Percentiles rank a stretch among this genome's conserved stretches.
Conservation (phyloP, 2,888 invertebrate genomes). For the Limnephilus marmoratus region DNA sequence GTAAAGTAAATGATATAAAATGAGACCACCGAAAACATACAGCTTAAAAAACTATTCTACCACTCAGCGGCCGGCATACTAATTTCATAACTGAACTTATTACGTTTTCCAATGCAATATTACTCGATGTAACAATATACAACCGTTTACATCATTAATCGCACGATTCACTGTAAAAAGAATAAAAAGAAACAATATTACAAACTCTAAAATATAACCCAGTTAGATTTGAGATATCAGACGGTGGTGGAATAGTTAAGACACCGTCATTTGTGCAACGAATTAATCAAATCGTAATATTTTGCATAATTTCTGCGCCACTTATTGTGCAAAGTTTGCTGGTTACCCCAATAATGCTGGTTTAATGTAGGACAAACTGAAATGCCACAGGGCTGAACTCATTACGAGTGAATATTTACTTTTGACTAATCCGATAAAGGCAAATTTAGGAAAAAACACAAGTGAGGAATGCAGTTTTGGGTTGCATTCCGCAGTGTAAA, state of each 20-base stretch:
- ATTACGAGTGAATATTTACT: not conserved
- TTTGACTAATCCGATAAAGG: not conserved
- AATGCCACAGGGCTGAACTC: not conserved
- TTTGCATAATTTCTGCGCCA: slow-evolving; percentile 46
- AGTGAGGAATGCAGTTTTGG: too few relatives aligned
- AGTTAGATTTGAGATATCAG: slow-evolving; percentile 38
- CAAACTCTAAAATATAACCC: slow-evolving; percentile 1
- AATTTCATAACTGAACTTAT: slow-evolving; percentile 11
- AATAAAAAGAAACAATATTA: not conserved
- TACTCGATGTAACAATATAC: not conserved
- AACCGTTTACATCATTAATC: slow-evolving; percentile 2
- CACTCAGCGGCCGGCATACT: not conserved
- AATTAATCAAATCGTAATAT: slow-evolving; percentile 24
- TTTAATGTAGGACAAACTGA: slow-evolving; percentile 6
- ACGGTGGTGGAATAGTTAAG: not conserved
- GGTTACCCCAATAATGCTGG: slow-evolving; percentile 25
- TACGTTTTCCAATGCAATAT: not conserved
- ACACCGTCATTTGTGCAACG: slow-evolving; percentile 16
- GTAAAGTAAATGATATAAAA: not conserved
- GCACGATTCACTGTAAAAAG: not conserved
- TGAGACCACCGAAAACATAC: not conserved
- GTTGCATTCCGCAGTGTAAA: too few relatives aligned
- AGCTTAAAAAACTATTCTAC: not conserved
- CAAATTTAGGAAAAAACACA: too few relatives aligned
- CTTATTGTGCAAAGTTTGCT: slow-evolving; percentile 14